Percentiles rank a stretch among this genome's conserved stretches.
Conservation (phyloP, 2,113 vertebrate genomes). For the Rhinichthys klamathensis region DNA sequence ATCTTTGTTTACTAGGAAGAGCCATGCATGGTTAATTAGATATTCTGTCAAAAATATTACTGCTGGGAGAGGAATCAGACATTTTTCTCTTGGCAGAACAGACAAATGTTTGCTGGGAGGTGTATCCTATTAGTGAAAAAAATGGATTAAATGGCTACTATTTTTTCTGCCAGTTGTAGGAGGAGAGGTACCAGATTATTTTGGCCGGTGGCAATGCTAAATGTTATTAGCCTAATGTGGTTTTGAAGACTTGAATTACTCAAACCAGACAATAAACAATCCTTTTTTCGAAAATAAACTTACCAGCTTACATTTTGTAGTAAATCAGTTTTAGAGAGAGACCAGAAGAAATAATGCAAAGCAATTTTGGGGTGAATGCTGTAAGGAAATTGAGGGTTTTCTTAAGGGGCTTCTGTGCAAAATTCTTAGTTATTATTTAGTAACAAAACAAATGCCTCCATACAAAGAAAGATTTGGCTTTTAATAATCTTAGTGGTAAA, state of each 20-base stretch:
- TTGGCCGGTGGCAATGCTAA: slow-evolving; percentile 20
- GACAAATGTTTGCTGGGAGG: slow-evolving; percentile 14
- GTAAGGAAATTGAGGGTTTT: background rate
- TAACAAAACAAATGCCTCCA: background rate
- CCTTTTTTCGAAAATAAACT: slow-evolving; percentile 38
- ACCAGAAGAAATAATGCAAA: background rate
- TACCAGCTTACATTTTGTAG: background rate
- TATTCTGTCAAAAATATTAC: background rate
- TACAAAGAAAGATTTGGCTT: background rate
- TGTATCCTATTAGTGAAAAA: slow-evolving; percentile 27
- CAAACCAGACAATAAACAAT: slow-evolving; percentile 54
- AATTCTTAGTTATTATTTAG: background rate
- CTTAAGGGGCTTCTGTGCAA: background rate
- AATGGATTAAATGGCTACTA: slow-evolving; percentile 10
- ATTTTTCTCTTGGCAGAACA: slow-evolving; percentile 30
- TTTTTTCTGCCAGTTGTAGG: slow-evolving; percentile 39
- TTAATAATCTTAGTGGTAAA: background rate
- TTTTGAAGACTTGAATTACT: slow-evolving; percentile 47
- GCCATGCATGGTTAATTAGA: background rate
- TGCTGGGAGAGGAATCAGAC: background rate
- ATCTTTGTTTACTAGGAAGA: slow-evolving; percentile 21
- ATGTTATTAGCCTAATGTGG: slow-evolving; percentile 44
- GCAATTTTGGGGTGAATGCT: background rate
- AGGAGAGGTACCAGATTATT: slow-evolving; percentile 42
- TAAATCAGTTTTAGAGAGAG: background rate